Evolutionary conservation across 2,797 vertebrate genomes (phyloP), one percentile per base, ranked within the genome.

Genomic region (Neosalanx taihuensis): DNA sequence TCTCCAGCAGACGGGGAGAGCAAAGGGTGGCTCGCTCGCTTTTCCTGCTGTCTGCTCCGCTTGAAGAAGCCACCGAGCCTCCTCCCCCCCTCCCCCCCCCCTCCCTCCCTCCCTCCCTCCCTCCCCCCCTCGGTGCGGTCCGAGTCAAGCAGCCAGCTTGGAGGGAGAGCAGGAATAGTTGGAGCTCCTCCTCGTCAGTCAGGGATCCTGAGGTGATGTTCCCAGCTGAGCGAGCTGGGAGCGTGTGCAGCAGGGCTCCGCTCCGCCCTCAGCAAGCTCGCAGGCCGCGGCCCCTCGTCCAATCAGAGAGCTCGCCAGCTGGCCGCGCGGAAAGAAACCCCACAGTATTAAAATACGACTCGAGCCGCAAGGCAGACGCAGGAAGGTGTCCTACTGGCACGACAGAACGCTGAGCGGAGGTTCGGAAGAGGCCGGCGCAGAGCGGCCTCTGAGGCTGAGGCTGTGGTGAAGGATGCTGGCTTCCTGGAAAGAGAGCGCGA

Each of bases 21-120:
- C 90, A 91, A 91, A 69, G 90, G 90, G 90, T 86, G 91, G 87
- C 85, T 87, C 83, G 89, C 87, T 92, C 37, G 9, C 37, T 90
- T 90, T 89, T 33, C 26, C 56, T 51, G 60, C 20, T 12, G 37
- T 90, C 87, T 89, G 87, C 90, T 90, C 84, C 80, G 84, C 86
- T 86, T 74, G 81, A 89, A 12, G 58, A 13, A 12, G 86, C 83
- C 75, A 71, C 77, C 84, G 84, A 86, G 84, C 83, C 84, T 78
- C 79, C 81, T 81, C 71, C 23, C 23, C 1, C 23, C 23, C 23
- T 10, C 37, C 7, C 23, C 23, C 23, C 10, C 37, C 7, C 37
- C 37, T 10, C 37, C 7, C 37, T 41, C 37, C 7, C 37, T 37
- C 35, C 6, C 37, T 35, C 33, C 4, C 33, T 2, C 33, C 4